phyloP scores from a whole-genome alignment of 2,113 vertebrate genomes.

The Trichomycterus rosablanca region DNA sequence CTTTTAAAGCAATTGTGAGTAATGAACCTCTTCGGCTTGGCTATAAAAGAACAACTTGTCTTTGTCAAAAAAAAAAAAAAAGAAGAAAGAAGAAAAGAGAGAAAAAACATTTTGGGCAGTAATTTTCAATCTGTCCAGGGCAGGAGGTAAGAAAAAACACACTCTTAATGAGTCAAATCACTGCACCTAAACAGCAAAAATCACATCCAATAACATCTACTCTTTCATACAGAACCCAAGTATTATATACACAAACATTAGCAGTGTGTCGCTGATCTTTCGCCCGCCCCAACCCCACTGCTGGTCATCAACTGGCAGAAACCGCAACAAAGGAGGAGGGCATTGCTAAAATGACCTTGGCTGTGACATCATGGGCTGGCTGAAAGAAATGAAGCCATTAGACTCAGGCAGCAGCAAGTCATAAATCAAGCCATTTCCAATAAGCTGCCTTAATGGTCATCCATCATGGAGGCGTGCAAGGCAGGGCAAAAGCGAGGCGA shows the following conservation, averaged over 20 bases:
- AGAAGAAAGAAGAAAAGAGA: slow-evolving; percentile 26
- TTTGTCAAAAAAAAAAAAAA: slow-evolving; percentile 45
- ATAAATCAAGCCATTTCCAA: slow-evolving; percentile 99
- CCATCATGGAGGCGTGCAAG: slow-evolving; percentile 88
- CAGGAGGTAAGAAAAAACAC: background rate
- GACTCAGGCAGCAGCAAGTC: slow-evolving; percentile 90
- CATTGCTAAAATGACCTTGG: slow-evolving; percentile 97
- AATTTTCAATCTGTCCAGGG: background rate
- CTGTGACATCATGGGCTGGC: slow-evolving; percentile 96
- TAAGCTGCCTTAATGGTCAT: slow-evolving; percentile 99
- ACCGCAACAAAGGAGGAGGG: slow-evolving; percentile 88
- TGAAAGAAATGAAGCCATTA: slow-evolving; percentile 99
- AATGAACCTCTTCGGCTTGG: slow-evolving; percentile 89
- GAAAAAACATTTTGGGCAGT: too few species aligned
- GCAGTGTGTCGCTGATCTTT: background rate
- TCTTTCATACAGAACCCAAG: background rate
- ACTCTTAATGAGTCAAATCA: too few species aligned
- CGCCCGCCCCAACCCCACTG: slow-evolving; percentile 6
- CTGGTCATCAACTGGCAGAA: slow-evolving; percentile 90
- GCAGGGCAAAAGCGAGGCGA: slow-evolving; percentile 73
- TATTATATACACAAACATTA: background rate
- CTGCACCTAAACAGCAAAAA: too few species aligned
- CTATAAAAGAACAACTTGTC: slow-evolving; percentile 81
- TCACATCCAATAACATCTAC: background rate
- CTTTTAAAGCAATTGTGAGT: slow-evolving; percentile 97